Conservation (phyloP, 2,113 vertebrate genomes). For the Pongo abelii region DNA sequence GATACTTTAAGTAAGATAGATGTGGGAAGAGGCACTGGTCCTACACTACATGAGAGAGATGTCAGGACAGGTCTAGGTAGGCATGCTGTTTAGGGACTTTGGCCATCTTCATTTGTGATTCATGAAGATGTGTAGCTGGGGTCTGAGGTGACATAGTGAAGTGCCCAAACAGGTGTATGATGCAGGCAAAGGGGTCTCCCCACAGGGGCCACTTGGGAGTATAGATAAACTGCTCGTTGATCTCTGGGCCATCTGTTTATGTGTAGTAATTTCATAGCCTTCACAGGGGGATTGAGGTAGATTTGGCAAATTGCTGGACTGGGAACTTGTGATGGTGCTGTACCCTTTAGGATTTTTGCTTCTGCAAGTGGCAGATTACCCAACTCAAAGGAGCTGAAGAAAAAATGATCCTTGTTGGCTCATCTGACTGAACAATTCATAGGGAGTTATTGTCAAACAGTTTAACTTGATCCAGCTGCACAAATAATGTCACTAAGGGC, state of each 20-base stretch:
- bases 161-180: neutral
- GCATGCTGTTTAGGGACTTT: neutral
- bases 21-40: neutral
- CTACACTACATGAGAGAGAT: neutral
- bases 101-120: neutral
- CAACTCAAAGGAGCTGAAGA: neutral
- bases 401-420: conserved; percentile 11
- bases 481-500: neutral
- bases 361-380: neutral
- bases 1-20: conserved; percentile 20
- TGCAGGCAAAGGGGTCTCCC: neutral
- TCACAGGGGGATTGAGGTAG: neutral
- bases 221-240: neutral
- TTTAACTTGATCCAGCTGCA: neutral
- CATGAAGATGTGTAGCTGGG: neutral
- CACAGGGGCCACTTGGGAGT: neutral
- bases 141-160: neutral
- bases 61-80: neutral
- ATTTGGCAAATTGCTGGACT: neutral
- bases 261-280: neutral
- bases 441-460: neutral
- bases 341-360: neutral
- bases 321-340: neutral
- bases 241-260: neutral
- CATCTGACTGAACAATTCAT: neutral